Percentiles rank a stretch among this genome's conserved stretches.
Evolutionary conservation across 2,113 vertebrate genomes (phyloP).

Genomic region (Rhinopomastus cyanomelas): DNA sequence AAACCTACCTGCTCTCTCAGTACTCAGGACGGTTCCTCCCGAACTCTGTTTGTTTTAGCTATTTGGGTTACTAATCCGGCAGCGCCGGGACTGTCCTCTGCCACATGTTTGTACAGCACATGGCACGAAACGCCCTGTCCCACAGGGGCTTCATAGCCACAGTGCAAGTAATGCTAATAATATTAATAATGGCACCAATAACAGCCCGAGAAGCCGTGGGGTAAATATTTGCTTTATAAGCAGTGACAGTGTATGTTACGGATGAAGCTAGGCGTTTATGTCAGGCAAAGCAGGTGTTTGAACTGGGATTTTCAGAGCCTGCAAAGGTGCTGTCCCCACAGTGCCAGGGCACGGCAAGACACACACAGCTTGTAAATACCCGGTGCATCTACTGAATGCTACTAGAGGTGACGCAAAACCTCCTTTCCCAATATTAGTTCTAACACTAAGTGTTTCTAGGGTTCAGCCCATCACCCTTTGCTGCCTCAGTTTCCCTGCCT

Average conservation of each 20-base stretch:
- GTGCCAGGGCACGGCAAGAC: background rate
- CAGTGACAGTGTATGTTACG: rapidly evolving
- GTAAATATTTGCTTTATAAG: slow-evolving; percentile 22
- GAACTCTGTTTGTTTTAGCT: background rate
- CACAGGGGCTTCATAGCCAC: background rate
- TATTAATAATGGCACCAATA: background rate
- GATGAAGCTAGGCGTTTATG: background rate
- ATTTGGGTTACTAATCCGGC: background rate
- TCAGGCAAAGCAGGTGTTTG: background rate
- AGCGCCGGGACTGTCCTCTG: rapidly evolving
- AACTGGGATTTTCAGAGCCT: background rate
- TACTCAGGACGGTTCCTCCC: background rate
- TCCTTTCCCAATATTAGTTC: background rate
- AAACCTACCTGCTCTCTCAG: background rate
- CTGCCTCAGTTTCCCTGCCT: background rate
- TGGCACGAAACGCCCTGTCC: background rate
- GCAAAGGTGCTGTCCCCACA: background rate
- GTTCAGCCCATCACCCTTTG: background rate
- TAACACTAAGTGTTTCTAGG: background rate
- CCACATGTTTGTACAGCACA: background rate
- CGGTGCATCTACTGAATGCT: rapidly evolving
- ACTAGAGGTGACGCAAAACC: background rate
- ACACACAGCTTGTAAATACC: background rate
- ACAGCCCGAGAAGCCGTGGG: rapidly evolving
- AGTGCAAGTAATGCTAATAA: background rate